These are phyloP conservation scores for Boleophthalmus pectinirostris DNA, from an alignment of 2,113 vertebrate species.

Conservation along the genomic window DNA sequence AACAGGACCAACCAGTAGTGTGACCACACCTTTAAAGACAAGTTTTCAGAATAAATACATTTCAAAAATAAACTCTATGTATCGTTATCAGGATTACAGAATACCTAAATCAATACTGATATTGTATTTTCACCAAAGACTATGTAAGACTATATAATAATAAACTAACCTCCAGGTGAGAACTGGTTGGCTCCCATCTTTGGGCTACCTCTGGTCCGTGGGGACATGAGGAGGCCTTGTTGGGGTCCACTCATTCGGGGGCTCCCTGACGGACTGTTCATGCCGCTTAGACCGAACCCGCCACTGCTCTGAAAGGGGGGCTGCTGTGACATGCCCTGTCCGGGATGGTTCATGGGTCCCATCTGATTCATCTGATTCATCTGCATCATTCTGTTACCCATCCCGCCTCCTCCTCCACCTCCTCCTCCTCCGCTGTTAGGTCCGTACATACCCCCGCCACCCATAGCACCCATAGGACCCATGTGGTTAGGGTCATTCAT, in stretches of 20 bases:
- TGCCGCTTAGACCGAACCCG: constrained; percentile 83
- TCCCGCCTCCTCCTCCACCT: constrained; percentile 54
- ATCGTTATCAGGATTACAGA: no score
- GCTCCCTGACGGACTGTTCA: constrained; percentile 91
- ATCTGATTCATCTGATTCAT: constrained; percentile 71
- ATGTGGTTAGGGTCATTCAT: constrained; percentile 78
- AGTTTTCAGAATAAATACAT: no score
- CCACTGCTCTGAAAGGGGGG: constrained; percentile 84
- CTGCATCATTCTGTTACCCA: constrained; percentile 71
- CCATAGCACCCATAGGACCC: constrained; percentile 73
- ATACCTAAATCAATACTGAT: no score
- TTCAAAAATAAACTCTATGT: no score
- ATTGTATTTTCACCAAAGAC: not conserved
- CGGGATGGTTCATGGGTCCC: constrained; percentile 70
- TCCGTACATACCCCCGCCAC: constrained; percentile 69
- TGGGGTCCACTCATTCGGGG: constrained; percentile 86
- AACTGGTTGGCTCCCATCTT: constrained; percentile 93
- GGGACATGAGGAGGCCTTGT: constrained; percentile 90
- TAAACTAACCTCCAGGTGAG: constrained; percentile 90
- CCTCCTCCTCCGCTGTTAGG: constrained; percentile 56
- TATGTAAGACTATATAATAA: not conserved
- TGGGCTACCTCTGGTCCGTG: constrained; percentile 92
- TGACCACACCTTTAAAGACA: no score
- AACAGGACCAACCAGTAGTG: no score
- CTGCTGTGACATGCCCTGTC: constrained; percentile 74